Percentiles rank a stretch among this genome's conserved stretches.
phyloP scores from a whole-genome alignment of 1,140 invertebrate genomes.

The Littorina saxatilis region DNA sequence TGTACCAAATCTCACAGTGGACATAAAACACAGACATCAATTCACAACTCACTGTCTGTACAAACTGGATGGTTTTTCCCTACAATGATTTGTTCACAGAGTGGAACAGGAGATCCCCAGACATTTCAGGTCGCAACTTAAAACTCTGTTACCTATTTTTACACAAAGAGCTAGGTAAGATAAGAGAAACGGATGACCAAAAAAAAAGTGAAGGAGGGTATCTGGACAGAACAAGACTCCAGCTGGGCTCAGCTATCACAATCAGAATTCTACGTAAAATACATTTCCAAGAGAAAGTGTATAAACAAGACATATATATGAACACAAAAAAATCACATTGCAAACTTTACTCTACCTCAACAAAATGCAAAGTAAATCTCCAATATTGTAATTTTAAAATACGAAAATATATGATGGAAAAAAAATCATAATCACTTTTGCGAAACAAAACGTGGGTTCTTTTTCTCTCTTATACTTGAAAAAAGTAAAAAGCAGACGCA shows the following conservation, averaged over 20 bases:
- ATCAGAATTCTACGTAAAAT: not conserved
- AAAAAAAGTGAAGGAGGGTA: not conserved
- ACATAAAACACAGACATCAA: constrained; percentile 23
- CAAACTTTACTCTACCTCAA: constrained; percentile 9
- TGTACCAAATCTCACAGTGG: constrained; percentile 15
- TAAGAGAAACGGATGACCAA: not conserved
- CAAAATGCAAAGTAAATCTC: too few species aligned
- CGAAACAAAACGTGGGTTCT: too few species aligned
- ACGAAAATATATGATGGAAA: not conserved
- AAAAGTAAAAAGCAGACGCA: constrained; percentile 24
- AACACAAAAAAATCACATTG: not conserved
- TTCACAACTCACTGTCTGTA: constrained; percentile 28
- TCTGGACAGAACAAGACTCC: not conserved
- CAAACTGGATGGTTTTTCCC: constrained; percentile 29
- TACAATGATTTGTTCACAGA: not conserved
- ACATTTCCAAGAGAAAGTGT: not conserved
- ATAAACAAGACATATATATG: constrained; percentile 26
- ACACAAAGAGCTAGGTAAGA: not conserved
- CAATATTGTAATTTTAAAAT: constrained; percentile 16
- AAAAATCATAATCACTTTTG: not conserved
- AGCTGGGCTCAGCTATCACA: constrained; percentile 4
- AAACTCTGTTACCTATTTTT: not conserved
- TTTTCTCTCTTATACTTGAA: not conserved
- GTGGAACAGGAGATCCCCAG: constrained; percentile 16
- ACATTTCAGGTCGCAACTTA: not conserved